phyloP scores from a whole-genome alignment of 2,888 invertebrate genomes.

The Tenthredo livida region DNA sequence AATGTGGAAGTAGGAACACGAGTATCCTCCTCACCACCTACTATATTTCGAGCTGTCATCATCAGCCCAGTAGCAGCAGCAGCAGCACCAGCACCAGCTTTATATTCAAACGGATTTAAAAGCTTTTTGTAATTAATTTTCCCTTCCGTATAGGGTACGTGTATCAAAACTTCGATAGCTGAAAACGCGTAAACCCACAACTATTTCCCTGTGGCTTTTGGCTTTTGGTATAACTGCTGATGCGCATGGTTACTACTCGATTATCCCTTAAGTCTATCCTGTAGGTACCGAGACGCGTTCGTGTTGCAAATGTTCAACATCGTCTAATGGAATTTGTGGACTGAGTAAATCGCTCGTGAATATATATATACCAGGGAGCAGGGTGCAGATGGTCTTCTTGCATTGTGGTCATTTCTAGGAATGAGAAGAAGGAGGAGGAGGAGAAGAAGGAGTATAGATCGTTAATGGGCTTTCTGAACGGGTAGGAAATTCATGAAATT shows the following conservation, averaged over 20 bases:
- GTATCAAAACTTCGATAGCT: constrained; percentile 53
- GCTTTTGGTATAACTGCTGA: neutral
- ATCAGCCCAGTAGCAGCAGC: neutral
- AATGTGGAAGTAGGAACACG: neutral
- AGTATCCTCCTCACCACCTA: constrained; percentile 1
- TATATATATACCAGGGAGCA: neutral
- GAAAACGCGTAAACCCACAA: neutral
- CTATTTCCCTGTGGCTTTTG: neutral
- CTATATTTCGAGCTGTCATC: constrained; percentile 22
- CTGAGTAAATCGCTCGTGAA: constrained; percentile 5
- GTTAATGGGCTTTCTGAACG: constrained; percentile 8
- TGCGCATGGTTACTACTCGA: neutral
- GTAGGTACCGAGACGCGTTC: neutral
- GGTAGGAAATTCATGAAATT: constrained; percentile 19
- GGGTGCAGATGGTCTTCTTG: neutral
- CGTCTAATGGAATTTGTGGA: constrained; percentile 20
- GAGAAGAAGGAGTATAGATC: neutral
- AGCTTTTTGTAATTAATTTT: constrained; percentile 59
- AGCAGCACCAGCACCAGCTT: neutral
- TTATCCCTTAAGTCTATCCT: neutral
- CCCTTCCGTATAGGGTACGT: constrained; percentile 1
- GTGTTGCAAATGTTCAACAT: constrained; percentile 30
- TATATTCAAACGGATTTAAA: constrained; percentile 56
- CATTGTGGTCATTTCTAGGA: constrained; percentile 2
- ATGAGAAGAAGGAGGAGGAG: neutral